Evolutionary conservation across 2,797 vertebrate genomes (phyloP).

Genomic region (Poliocrania exsul): DNA sequence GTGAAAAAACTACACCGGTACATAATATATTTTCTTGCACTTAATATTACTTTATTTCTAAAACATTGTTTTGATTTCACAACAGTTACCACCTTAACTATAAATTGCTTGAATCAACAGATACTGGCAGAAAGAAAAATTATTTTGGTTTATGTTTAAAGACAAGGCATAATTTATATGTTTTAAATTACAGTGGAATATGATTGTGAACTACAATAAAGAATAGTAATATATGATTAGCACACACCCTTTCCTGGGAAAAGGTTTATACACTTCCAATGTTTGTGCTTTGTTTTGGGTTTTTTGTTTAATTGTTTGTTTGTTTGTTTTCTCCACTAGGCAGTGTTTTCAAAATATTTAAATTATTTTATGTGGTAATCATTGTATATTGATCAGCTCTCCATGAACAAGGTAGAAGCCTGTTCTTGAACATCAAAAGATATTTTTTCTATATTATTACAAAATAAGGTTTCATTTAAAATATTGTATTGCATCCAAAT

Average conservation of each 20-base stretch:
- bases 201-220: neutral
- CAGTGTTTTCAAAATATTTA: neutral
- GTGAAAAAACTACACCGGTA: neutral
- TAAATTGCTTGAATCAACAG: neutral
- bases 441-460: neutral
- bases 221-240: neutral
- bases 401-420: neutral
- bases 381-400: neutral
- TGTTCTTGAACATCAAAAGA: neutral
- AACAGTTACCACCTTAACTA: neutral
- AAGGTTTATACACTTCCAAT: neutral
- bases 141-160: neutral
- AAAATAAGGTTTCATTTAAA: neutral
- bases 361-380: neutral
- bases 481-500: neutral
- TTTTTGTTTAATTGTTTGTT: neutral
- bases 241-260: neutral
- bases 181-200: neutral
- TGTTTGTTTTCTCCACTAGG: fast-evolving
- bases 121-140: neutral
- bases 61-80: neutral
- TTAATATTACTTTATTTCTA: neutral
- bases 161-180: neutral
- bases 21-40: neutral
- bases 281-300: fast-evolving